A percentile compares a stretch with the other conserved stretches of the same genome.
phyloP scores from a whole-genome alignment of 2,888 invertebrate genomes.

The Caenorhabditis doughertyi region DNA sequence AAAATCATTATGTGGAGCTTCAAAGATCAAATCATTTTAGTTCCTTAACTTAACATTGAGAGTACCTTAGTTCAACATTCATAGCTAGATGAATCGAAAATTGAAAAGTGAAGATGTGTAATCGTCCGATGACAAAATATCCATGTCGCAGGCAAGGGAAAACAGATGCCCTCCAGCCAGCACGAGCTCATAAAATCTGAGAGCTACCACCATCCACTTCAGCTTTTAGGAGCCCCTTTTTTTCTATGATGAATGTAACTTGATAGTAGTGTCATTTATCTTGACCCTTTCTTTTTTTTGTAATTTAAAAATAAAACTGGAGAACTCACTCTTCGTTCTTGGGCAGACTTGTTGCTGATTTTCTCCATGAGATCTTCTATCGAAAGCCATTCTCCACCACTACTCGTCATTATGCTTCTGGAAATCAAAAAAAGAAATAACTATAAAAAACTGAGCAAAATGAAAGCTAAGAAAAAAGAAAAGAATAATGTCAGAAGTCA shows the following conservation, averaged over 20 bases:
- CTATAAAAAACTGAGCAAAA: too few species aligned
- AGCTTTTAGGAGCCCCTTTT: conserved; percentile 1
- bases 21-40: too few species aligned
- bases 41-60: too few species aligned
- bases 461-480: conserved; percentile 1
- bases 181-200: conserved; percentile 51
- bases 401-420: conserved; percentile 49
- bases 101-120: conserved; percentile 17
- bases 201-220: conserved; percentile 34
- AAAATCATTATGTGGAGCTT: too few species aligned
- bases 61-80: too few species aligned
- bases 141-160: conserved; percentile 11
- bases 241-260: conserved; percentile 43
- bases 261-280: conserved; percentile 23
- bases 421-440: not conserved
- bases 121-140: conserved; percentile 19
- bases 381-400: conserved; percentile 65
- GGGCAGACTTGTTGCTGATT: conserved; percentile 59
- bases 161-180: conserved; percentile 34
- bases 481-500: conserved; percentile 21
- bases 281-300: not conserved
- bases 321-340: conserved; percentile 55
- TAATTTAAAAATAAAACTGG: not conserved
- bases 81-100: not conserved
- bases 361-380: conserved; percentile 65